Percentiles rank a stretch among this genome's conserved stretches.
Conservation (phyloP, 2,797 vertebrate species). For the Borostomias antarcticus region DNA sequence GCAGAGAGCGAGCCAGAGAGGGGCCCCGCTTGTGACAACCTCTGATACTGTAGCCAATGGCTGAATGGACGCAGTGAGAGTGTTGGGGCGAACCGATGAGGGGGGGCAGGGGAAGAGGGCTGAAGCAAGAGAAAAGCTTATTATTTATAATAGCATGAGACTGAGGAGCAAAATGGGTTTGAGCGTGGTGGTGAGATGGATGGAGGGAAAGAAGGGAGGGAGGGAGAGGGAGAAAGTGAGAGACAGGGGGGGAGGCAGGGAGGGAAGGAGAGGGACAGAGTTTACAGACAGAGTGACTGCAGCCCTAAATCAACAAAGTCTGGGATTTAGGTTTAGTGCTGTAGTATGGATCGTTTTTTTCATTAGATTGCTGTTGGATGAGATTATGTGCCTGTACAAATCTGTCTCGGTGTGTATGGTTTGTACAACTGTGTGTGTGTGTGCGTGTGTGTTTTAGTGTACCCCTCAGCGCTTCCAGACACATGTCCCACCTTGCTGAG, state of each 20-base stretch:
- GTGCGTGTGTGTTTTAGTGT: neutral
- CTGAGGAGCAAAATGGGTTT: too few species aligned
- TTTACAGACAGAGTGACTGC: neutral
- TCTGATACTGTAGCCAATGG: neutral
- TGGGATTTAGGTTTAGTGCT: neutral
- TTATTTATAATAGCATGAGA: too few species aligned
- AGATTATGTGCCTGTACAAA: neutral
- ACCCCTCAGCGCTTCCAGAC: neutral
- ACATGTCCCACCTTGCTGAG: neutral
- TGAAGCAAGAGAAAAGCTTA: too few species aligned
- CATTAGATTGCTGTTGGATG: conserved; percentile 1
- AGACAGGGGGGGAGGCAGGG: neutral
- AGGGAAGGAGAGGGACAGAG: neutral
- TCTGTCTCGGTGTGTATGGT: neutral
- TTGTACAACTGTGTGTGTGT: neutral
- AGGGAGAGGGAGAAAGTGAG: neutral
- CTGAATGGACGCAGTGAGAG: neutral
- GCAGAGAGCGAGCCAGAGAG: neutral
- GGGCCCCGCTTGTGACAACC: neutral
- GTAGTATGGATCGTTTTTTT: conserved; percentile 11
- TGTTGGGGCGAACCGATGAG: neutral
- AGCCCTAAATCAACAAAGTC: conserved; percentile 7
- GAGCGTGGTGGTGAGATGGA: neutral
- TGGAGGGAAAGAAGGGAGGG: neutral
- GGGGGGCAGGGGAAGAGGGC: neutral